Base-by-base conservation (phyloP, 2,888 invertebrate species). In the Neelides folsomi region DNA sequence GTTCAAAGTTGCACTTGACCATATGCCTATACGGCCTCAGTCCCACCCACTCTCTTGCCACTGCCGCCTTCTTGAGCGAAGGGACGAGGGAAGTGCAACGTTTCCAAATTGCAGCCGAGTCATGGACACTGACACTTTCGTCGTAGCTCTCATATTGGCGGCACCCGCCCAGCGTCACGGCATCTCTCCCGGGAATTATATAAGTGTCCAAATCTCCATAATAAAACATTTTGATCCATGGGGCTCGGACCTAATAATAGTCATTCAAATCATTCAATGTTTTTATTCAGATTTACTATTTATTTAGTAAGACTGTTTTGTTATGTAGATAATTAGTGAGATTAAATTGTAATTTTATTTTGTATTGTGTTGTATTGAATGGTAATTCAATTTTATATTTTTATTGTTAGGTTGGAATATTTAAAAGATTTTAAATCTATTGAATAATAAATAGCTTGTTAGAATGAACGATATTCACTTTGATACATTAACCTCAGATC, bases 211-310 rank as follows among this genome's bases (percentile, higher is more conserved):
- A 78, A 66, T 90, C 90, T 0, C 81, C 84, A 67, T 87, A 93
- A 67, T 85, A 85, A 49, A 87, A 89, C 8, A 80, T 82, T 71
- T 88, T 89, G 43, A 93, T 73, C 89, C 90, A 93, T 0, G 90
- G 89, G 1, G 90, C 92, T 51, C 77, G 76, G 1, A 82, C 79
- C 79, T 81, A 37, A 47, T 51, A 42, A 42, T 19, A 20, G 52
- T 16, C n/a, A n/a, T n/a, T n/a, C 46, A n/a, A 39, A 47, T 49
- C 16, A 18, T 34, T 39, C 13, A 12, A 18, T 10, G n/a, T 44
- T 13, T 45, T 38, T 43, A 1, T 12, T 27, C 27, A 27, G n/a
- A n/a, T n/a, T n/a, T n/a, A n/a, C n/a, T n/a, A n/a, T n/a, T n/a
- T n/a, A n/a, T n/a, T n/a, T n/a, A n/a, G n/a, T n/a, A n/a, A n/a